A percentile compares a stretch with the other conserved stretches of the same genome.
phyloP scores from a whole-genome alignment of 2,888 invertebrate genomes.

The Proisotoma minuta region DNA sequence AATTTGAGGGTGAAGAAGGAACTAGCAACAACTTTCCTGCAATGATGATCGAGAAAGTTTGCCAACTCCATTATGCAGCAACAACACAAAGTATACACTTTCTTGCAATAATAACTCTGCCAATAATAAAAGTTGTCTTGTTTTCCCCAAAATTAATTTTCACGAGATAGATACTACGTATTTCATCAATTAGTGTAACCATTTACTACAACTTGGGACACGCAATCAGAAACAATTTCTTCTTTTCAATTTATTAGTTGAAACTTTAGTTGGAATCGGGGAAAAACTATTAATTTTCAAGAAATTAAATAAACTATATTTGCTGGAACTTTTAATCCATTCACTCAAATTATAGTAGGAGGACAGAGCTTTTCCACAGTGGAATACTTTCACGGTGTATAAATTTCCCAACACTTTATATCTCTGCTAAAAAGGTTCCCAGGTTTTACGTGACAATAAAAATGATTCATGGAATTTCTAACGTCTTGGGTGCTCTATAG shows the following conservation, averaged over 20 bases:
- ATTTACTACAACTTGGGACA: background rate
- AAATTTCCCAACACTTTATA: slow-evolving; percentile 1
- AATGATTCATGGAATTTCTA: slow-evolving; percentile 1
- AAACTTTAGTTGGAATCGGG: background rate
- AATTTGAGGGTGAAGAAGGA: too few relatives aligned
- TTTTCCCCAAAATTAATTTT: slow-evolving; percentile 12
- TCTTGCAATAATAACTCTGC: background rate
- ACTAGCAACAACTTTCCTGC: too few relatives aligned
- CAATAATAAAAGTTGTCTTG: slow-evolving; percentile 7
- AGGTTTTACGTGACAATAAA: background rate
- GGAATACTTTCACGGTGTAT: too few relatives aligned
- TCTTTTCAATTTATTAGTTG: background rate
- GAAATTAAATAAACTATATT: slow-evolving; percentile 4
- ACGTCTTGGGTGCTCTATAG: background rate
- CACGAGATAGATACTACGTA: background rate
- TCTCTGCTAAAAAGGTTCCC: background rate
- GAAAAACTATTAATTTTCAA: background rate
- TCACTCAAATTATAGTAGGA: background rate
- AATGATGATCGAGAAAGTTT: background rate
- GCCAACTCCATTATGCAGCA: slow-evolving; percentile 5
- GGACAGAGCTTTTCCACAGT: too few relatives aligned
- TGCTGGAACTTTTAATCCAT: background rate
- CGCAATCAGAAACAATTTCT: background rate
- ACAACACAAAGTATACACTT: background rate
- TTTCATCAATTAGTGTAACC: background rate